These are phyloP conservation scores for Patiria miniata DNA, from an alignment of 35 echinoderm and acorn worm genomes.

Conservation along the genomic window DNA sequence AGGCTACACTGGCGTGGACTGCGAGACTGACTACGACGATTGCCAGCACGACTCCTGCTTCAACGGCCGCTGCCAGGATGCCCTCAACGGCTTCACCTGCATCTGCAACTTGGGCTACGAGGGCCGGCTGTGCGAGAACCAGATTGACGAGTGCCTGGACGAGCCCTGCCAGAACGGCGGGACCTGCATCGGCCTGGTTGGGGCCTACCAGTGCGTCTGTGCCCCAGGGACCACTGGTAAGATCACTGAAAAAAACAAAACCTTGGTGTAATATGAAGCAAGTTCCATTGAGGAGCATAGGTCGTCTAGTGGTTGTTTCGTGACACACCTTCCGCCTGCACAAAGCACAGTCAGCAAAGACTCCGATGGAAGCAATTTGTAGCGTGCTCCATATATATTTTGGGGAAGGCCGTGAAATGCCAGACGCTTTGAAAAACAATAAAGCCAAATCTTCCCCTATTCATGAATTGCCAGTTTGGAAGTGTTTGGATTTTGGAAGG, in stretches of 20 bases:
- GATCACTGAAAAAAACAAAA: not conserved
- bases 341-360: not conserved
- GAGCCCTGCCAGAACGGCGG: conserved; percentile 49
- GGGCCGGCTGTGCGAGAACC: conserved; percentile 40
- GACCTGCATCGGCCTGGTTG: conserved; percentile 5
- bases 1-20: conserved; percentile 57
- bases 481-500: not conserved
- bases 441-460: not conserved
- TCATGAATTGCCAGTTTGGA: not conserved
- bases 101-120: conserved; percentile 53
- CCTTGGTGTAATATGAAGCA: not conserved
- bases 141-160: conserved; percentile 28
- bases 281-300: too few relatives aligned
- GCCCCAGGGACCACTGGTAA: not conserved
- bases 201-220: conserved; percentile 40
- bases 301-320: too few relatives aligned
- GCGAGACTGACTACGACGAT: conserved; percentile 49
- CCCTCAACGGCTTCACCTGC: conserved; percentile 41
- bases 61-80: conserved; percentile 45
- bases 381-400: too few relatives aligned
- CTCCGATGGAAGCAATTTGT: too few relatives aligned
- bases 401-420: too few relatives aligned
- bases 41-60: conserved; percentile 39
- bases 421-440: too few relatives aligned
- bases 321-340: too few relatives aligned